Evolutionary conservation across 2,797 vertebrate genomes (phyloP).

Genomic region (Muscicapa striata): DNA sequence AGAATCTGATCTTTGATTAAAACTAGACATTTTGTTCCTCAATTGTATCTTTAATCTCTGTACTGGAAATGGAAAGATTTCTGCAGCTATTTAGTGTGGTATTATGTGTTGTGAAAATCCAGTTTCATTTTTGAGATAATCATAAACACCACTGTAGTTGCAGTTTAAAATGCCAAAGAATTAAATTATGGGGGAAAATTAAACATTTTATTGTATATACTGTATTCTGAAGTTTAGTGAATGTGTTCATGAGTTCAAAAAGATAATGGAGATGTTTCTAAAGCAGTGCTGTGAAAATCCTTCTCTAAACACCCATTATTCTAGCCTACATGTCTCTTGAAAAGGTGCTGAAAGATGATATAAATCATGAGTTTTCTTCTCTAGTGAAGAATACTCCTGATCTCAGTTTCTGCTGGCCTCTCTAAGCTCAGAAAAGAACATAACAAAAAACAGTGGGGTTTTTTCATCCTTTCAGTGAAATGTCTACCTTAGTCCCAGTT

Average conservation of each 20-base stretch:
- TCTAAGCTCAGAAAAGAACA: neutral
- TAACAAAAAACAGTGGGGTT: accelerated
- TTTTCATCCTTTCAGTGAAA: neutral
- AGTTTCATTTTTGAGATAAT: neutral
- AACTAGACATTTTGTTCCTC: neutral
- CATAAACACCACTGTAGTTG: neutral
- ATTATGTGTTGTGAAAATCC: neutral
- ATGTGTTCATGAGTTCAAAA: neutral
- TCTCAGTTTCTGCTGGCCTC: neutral
- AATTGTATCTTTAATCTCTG: neutral
- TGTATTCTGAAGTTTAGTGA: neutral
- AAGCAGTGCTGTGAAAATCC: neutral
- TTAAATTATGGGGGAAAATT: neutral
- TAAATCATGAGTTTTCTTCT: neutral
- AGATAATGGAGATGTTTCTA: neutral
- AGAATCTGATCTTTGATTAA: neutral
- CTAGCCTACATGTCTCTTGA: neutral
- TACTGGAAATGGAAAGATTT: neutral
- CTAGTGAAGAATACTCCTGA: neutral
- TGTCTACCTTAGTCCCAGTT: neutral
- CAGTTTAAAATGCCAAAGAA: neutral
- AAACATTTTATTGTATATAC: neutral
- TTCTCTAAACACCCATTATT: neutral
- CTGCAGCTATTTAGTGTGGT: neutral
- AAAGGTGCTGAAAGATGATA: neutral